Conservation (phyloP, 2,888 invertebrate species). For the Epiblema foenella region DNA sequence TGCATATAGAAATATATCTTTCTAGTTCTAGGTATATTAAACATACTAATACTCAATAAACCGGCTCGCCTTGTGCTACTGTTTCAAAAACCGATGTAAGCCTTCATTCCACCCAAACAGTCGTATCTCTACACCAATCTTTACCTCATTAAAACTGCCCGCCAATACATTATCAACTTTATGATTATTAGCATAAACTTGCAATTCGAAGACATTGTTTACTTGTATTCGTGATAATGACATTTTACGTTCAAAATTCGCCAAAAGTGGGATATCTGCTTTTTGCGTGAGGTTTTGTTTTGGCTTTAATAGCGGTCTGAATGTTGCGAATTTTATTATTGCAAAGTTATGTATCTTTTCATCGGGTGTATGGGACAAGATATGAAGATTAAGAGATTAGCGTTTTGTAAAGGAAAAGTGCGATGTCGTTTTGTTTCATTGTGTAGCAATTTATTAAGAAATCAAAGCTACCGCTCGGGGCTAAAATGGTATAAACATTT, state of each 20-base stretch:
- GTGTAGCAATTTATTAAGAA: conserved; percentile 2
- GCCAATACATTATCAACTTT: conserved; percentile 18
- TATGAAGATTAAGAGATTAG: not conserved
- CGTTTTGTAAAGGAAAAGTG: conserved; percentile 3
- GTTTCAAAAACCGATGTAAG: conserved; percentile 22
- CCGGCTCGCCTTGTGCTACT: conserved; percentile 10
- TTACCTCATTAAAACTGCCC: conserved; percentile 26
- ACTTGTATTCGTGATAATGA: conserved; percentile 41
- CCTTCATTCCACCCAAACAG: conserved; percentile 12
- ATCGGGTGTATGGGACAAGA: conserved; percentile 4
- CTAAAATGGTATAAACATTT: not conserved
- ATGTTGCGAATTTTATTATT: conserved; percentile 13
- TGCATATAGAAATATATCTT: no score
- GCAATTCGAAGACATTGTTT: conserved; percentile 4
- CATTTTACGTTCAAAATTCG: conserved; percentile 52
- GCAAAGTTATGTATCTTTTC: conserved; percentile 28
- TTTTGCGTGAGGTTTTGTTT: conserved; percentile 48
- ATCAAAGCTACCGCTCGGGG: not conserved
- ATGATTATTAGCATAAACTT: conserved; percentile 7
- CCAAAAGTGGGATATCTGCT: conserved; percentile 53
- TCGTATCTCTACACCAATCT: conserved; percentile 26
- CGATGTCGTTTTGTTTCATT: not conserved
- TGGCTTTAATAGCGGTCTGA: conserved; percentile 41
- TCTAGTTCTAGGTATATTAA: no score
- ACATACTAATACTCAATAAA: not conserved